A percentile compares a stretch with the other conserved stretches of the same genome.
Evolutionary conservation across 2,797 vertebrate genomes (phyloP).

Genomic region (Acanthurus tractus): DNA sequence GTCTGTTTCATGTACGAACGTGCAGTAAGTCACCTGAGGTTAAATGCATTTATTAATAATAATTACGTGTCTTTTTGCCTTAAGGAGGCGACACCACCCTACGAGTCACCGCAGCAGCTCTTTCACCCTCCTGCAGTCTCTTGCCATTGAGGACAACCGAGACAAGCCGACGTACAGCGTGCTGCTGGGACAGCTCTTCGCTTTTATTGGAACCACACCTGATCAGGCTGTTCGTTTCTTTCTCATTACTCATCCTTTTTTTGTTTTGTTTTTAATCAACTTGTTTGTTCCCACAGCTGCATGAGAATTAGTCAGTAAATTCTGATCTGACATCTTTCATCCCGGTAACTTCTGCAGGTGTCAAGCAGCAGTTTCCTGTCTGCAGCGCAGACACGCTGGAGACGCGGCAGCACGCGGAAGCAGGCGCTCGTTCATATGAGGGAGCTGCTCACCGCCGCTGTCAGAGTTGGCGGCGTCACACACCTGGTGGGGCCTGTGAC

Average conservation of each 20-base stretch:
- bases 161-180: constrained; percentile 98
- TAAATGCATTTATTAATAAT: neutral
- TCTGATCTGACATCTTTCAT: constrained; percentile 9
- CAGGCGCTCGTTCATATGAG: constrained; percentile 98
- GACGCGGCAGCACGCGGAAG: constrained; percentile 94
- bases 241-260: neutral
- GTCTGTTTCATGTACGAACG: neutral
- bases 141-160: constrained; percentile 92
- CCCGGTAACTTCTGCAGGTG: constrained; percentile 84
- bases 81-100: constrained; percentile 94
- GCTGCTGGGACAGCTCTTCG: constrained; percentile 97
- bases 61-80: constrained; percentile 4
- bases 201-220: constrained; percentile 97
- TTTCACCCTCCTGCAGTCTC: constrained; percentile 95
- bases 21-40: neutral
- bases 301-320: constrained; percentile 7
- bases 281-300: constrained; percentile 9
- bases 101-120: constrained; percentile 97
- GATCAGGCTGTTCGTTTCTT: constrained; percentile 92
- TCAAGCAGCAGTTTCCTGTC: constrained; percentile 98
- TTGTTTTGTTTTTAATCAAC: neutral
- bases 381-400: constrained; percentile 97
- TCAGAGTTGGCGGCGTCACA: constrained; percentile 95
- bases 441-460: constrained; percentile 95
- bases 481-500: constrained; percentile 97